A percentile compares a stretch with the other conserved stretches of the same genome.
Evolutionary conservation across 1,140 invertebrate species (phyloP).

Genomic region (Argopecten irradians): DNA sequence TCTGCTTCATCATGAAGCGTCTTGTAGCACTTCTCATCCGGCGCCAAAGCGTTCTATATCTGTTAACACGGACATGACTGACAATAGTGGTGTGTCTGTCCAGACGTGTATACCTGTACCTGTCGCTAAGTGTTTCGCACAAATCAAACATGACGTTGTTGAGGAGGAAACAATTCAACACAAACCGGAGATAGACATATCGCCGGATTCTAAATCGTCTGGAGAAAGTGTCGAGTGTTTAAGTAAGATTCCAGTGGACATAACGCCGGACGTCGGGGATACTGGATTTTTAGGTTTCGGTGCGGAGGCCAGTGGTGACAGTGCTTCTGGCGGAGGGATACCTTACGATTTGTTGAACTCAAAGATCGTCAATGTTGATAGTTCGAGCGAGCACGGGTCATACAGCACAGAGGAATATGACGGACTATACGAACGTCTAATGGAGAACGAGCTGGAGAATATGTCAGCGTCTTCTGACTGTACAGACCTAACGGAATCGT

Average conservation of each 20-base stretch:
- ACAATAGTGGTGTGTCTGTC: not conserved
- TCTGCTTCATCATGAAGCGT: not conserved
- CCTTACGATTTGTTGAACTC: conserved; percentile 15
- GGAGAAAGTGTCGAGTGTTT: not conserved
- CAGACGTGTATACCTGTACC: not conserved
- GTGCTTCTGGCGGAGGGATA: not conserved
- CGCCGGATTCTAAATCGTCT: not conserved
- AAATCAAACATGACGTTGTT: conserved; percentile 17
- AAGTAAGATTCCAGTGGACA: not conserved
- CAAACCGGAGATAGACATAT: not conserved
- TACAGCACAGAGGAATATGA: not conserved
- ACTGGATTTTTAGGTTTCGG: not conserved
- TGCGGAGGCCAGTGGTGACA: not conserved
- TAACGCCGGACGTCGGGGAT: not conserved
- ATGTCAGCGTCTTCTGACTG: not conserved
- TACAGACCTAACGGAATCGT: not conserved
- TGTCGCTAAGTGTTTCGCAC: not conserved
- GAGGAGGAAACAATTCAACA: not conserved
- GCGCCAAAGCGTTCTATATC: not conserved
- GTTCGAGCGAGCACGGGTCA: not conserved
- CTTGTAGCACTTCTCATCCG: not conserved
- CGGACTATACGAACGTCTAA: not conserved
- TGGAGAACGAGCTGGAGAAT: not conserved
- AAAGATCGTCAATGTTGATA: not conserved
- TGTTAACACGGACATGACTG: not conserved